Evolutionary conservation across 2,888 invertebrate species (phyloP), one percentile per base, ranked within the genome.

Genomic region (Bellardia bayeri): DNA sequence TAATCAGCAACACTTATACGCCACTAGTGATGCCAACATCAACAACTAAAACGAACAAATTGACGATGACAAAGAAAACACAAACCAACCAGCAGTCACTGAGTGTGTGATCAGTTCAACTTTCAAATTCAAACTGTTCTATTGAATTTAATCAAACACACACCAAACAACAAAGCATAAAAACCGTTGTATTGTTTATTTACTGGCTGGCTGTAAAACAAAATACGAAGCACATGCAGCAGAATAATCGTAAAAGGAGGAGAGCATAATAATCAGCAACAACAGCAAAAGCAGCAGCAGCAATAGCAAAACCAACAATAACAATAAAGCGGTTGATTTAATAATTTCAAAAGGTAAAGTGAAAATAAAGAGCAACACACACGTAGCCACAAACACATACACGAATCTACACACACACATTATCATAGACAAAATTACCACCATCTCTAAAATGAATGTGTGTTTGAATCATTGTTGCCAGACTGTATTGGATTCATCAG

Each of bases 111-210:
- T 79, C 85, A 75, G 71, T 82, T 85, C 87, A 85, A 71, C 87
- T 85, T 85, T 85, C 85, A 82, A 85, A 87, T 82, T 87, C 49
- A 82, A 82, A 87, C 87, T 87, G 83, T 72, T 83, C 78, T 83
- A 71, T 63, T 37, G 79, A 87, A 85, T 85, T 72, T 68, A 61
- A 74, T 81, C 69, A 75, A 66, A 72, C 64, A 68, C 56, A 74
- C 82, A 79, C 68, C 69, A 81, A 68, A 58, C 72, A 86, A 79
- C 51, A 68, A 49, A 68, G 23, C 23, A 64, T 74, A 72, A 81
- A 69, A 79, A 86, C 79, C 54, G 76, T 80, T 76, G 82, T 82
- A 85, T 82, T 82, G 78, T 72, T 82, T 81, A 66, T 87, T 74
- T 64, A 74, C 23, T 72, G 81, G 45, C 58, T 80, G 79, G 56